Percentiles rank a stretch among this genome's conserved stretches.
These are phyloP conservation scores for Onthophagus sagittarius DNA, from an alignment of 2,888 invertebrate genomes.

Conservation along the genomic window DNA sequence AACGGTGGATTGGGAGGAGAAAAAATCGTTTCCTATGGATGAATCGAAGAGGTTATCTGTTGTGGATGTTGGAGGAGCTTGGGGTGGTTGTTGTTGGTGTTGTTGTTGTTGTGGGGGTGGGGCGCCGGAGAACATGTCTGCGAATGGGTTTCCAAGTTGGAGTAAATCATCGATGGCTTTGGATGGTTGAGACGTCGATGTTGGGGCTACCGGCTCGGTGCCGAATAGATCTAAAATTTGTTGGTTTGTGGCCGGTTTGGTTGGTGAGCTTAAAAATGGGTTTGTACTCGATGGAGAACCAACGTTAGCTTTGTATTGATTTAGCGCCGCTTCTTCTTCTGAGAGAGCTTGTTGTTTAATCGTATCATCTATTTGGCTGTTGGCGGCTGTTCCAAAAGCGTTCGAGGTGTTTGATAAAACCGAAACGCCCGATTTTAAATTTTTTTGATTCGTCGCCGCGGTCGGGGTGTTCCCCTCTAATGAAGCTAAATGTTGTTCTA, in stretches of 20 bases:
- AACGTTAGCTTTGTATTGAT: slow-evolving; percentile 88
- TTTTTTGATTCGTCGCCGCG: slow-evolving; percentile 82
- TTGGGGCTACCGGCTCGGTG: slow-evolving; percentile 50
- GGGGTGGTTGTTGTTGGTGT: not conserved
- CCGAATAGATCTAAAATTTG: slow-evolving; percentile 81
- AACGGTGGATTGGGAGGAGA: slow-evolving; percentile 16
- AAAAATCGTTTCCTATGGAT: slow-evolving; percentile 27
- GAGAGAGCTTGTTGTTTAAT: slow-evolving; percentile 85
- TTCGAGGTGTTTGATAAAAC: slow-evolving; percentile 85
- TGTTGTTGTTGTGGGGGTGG: slow-evolving; percentile 4
- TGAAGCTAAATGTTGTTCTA: slow-evolving; percentile 93
- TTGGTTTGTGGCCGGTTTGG: slow-evolving; percentile 45
- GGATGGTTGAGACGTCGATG: slow-evolving; percentile 41
- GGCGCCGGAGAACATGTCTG: slow-evolving; percentile 58
- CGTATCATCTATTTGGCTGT: slow-evolving; percentile 77
- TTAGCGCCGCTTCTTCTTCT: slow-evolving; percentile 94
- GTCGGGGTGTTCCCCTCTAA: slow-evolving; percentile 93
- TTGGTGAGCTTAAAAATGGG: slow-evolving; percentile 76
- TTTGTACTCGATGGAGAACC: slow-evolving; percentile 78
- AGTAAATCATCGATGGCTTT: slow-evolving; percentile 88
- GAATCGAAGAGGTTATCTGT: slow-evolving; percentile 38
- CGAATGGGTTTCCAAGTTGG: slow-evolving; percentile 87
- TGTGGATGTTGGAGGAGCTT: slow-evolving; percentile 21
- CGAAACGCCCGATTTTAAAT: slow-evolving; percentile 84
- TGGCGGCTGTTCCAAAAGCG: slow-evolving; percentile 82